Percentiles rank a stretch among this genome's conserved stretches.
Conservation (phyloP, 2,888 invertebrate genomes). For the Seira ritae region DNA sequence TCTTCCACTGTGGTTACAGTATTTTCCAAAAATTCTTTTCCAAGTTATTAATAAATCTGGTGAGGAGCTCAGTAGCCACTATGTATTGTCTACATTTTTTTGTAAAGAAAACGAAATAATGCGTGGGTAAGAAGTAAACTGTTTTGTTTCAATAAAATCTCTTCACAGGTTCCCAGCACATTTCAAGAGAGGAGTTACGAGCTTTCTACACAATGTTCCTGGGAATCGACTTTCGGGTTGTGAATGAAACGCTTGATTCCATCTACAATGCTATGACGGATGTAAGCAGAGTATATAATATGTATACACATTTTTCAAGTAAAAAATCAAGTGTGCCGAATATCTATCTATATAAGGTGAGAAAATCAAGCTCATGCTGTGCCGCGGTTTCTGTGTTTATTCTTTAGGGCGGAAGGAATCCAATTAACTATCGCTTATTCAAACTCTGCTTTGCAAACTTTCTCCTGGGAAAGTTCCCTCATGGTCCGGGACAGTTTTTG, state of each 20-base stretch:
- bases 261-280: constrained; percentile 85
- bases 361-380: no score
- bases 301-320: neutral
- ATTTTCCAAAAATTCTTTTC: constrained; percentile 84
- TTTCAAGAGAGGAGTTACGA: constrained; percentile 82
- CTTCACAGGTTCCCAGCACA: constrained; percentile 80
- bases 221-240: constrained; percentile 80
- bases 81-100: no score
- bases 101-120: no score
- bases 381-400: no score
- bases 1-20: constrained; percentile 85
- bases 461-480: constrained; percentile 84
- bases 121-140: no score
- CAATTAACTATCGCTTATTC: constrained; percentile 82
- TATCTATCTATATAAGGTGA: no score
- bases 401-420: constrained; percentile 83
- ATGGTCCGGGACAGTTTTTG: constrained; percentile 84
- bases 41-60: constrained; percentile 83
- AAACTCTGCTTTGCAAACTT: constrained; percentile 85
- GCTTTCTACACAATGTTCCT: constrained; percentile 85
- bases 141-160: constrained; percentile 11
- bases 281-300: constrained; percentile 78
- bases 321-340: neutral
- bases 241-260: constrained; percentile 82
- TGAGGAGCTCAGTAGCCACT: constrained; percentile 76